Conservation (phyloP, 2,888 invertebrate species). For the Cheilosia vulpina region DNA sequence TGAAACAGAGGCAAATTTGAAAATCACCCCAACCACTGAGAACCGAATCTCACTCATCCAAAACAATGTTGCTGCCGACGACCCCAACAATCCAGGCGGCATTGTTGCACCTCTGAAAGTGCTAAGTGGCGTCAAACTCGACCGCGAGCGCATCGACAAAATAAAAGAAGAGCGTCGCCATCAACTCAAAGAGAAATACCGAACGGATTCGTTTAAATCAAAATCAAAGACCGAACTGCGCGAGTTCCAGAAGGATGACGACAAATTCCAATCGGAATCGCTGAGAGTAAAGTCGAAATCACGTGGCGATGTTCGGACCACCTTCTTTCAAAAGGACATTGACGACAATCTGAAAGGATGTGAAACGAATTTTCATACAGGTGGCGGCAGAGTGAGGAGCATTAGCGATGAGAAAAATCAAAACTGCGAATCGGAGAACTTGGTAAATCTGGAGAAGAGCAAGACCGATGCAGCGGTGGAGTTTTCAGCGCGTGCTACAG, state of each 20-base stretch:
- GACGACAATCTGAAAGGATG: conserved; percentile 81
- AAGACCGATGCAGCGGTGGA: conserved; percentile 75
- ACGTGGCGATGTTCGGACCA: conserved; percentile 81
- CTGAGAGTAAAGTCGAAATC: conserved; percentile 83
- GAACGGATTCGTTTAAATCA: conserved; percentile 90
- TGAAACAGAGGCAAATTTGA: conserved; percentile 78
- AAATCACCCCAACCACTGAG: conserved; percentile 86
- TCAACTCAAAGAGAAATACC: conserved; percentile 93
- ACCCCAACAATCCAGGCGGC: conserved; percentile 75
- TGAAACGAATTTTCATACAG: conserved; percentile 23
- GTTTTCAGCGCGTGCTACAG: conserved; percentile 78
- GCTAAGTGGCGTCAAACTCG: conserved; percentile 86
- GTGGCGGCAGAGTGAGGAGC: conserved; percentile 78
- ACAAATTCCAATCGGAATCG: conserved; percentile 80
- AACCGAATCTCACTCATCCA: conserved; percentile 87
- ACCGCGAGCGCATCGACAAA: conserved; percentile 93
- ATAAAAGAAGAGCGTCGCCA: conserved; percentile 95
- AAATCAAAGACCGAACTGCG: conserved; percentile 83
- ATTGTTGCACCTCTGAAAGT: conserved; percentile 79
- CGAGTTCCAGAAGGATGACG: conserved; percentile 79
- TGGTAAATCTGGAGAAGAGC: conserved; percentile 56
- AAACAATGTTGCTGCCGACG: conserved; percentile 82
- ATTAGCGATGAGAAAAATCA: conserved; percentile 84
- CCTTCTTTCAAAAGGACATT: conserved; percentile 80
- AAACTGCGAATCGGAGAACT: conserved; percentile 77